Base-by-base conservation (phyloP, 1,140 invertebrate species). In the Gryllus bimaculatus region DNA sequence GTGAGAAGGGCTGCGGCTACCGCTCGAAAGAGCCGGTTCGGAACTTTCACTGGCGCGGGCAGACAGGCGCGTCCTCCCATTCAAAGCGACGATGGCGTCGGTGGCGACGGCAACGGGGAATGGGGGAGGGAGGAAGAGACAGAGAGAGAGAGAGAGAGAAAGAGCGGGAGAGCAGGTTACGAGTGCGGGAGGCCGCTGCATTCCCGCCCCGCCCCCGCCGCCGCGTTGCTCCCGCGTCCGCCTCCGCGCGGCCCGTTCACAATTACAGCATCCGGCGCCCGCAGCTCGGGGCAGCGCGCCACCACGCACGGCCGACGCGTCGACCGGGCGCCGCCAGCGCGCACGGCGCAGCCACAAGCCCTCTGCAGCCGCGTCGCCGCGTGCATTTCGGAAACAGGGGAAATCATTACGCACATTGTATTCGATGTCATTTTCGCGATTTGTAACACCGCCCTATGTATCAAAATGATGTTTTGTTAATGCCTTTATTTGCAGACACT, bases 191-290 rank as follows among this genome's bases (percentile, higher is more conserved):
- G 26, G 26, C 26, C 26, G 26, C 26, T 39, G 26, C 26, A 39
- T 39, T 39, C 26, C 26, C 26, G 26, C 54, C 10, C 10, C 54
- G 18, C 54, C 54, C 10, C 54, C 54, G 7, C 54, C 18, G 0
- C 54, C 54, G 54, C 54, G 2, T 7, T 7, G 54, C 54, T 66
- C 18, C 10, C 18, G 54, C 54, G 10, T 10, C 54, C 18, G 54
- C 54, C 54, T 10, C 10, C 54, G 54, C 54, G 54, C 54, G 10
- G 18, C 10, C 54, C 54, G 54, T 18, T 66, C 54, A 66, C 54
- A 66, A 66, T 66, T 66, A 66, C 54, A 66, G 54, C 54, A 66
- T 66, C 54, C 54, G 54, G 54, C 54, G 54, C 54, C 54, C 54
- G 54, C 2, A 66, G 54, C 54, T 3, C 54, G 10, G 18, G 7